phyloP scores from a whole-genome alignment of 1,140 invertebrate species.

The Chymomyza costata region DNA sequence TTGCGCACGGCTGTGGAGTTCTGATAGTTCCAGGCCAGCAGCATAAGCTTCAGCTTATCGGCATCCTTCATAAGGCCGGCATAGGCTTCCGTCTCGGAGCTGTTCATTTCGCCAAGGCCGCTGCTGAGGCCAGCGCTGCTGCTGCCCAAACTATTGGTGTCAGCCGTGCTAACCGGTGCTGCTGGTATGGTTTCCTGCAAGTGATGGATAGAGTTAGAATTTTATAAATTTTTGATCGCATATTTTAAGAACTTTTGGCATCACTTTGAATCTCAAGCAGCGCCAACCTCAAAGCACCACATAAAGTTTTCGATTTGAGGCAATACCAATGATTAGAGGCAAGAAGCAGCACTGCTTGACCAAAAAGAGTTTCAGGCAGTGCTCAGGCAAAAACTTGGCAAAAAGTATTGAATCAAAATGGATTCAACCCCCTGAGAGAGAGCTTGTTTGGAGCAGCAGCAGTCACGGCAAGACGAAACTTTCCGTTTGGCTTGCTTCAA shows the following conservation, averaged over 20 bases:
- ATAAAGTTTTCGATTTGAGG: constrained; percentile 62
- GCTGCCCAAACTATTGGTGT: constrained; percentile 45
- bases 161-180: constrained; percentile 64
- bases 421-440: no score
- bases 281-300: constrained; percentile 41
- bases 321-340: constrained; percentile 66
- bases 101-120: constrained; percentile 41
- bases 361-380: constrained; percentile 28
- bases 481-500: no score
- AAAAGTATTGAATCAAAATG: no score
- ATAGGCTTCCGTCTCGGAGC: constrained; percentile 64
- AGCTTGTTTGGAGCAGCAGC: constrained; percentile 33
- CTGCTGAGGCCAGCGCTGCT: constrained; percentile 35
- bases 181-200: constrained; percentile 62
- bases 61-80: constrained; percentile 83
- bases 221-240: no score
- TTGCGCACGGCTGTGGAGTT: constrained; percentile 79
- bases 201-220: no score
- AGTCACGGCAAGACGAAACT: constrained; percentile 27
- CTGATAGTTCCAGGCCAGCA: constrained; percentile 89
- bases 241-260: no score
- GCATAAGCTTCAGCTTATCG: constrained; percentile 89
- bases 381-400: constrained; percentile 59
- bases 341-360: constrained; percentile 39
- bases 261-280: no score